phyloP scores from a whole-genome alignment of 1,140 invertebrate species.

The Nasonia giraulti region DNA sequence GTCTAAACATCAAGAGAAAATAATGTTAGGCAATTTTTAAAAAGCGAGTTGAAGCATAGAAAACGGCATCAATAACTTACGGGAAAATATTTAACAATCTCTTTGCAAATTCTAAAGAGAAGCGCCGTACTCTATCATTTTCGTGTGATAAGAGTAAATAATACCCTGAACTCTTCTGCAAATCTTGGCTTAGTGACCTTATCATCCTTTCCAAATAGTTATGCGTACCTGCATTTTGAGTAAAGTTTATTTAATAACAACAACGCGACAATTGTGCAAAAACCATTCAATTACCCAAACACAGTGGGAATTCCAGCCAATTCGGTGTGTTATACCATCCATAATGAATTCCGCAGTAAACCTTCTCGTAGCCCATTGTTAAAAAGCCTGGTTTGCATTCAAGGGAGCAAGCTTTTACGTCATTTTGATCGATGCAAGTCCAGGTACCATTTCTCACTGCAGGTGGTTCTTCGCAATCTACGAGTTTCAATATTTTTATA shows the following conservation, averaged over 20 bases:
- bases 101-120: conserved; percentile 51
- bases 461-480: conserved; percentile 56
- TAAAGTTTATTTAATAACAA: conserved; percentile 7
- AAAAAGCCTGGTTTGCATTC: conserved; percentile 57
- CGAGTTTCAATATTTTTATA: conserved; percentile 36
- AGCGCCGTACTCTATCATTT: conserved; percentile 39
- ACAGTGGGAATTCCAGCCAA: conserved; percentile 63
- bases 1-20: background rate
- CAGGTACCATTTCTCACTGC: conserved; percentile 59
- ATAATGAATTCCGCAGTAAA: conserved; percentile 51
- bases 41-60: background rate
- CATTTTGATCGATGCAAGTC: conserved; percentile 53
- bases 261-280: conserved; percentile 2
- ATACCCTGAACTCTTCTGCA: conserved; percentile 56
- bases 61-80: conserved; percentile 47
- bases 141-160: conserved; percentile 56
- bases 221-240: conserved; percentile 40
- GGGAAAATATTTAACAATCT: conserved; percentile 54
- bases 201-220: conserved; percentile 53
- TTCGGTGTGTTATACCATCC: conserved; percentile 57
- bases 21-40: background rate
- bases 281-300: conserved; percentile 51
- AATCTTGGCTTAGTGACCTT: conserved; percentile 53
- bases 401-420: conserved; percentile 55
- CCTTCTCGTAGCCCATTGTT: conserved; percentile 53